These are phyloP conservation scores for Callosobruchus maculatus DNA, from an alignment of 2,888 invertebrate species.

Conservation along the genomic window DNA sequence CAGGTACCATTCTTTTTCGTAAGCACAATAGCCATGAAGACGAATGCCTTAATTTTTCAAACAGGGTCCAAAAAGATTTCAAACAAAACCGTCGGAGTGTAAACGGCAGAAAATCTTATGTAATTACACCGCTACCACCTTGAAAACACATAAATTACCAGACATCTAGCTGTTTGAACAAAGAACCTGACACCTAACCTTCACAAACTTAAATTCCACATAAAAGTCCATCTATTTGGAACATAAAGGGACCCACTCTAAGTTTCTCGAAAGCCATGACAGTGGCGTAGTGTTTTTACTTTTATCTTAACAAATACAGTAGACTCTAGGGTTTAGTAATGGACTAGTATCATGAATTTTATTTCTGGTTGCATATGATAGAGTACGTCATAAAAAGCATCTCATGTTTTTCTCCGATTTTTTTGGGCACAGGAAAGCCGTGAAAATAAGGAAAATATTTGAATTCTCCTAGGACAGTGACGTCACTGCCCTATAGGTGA, in stretches of 20 bases:
- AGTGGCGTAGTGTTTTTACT: not conserved
- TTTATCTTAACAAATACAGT: not conserved
- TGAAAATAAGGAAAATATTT: too few species aligned
- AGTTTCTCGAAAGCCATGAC: not conserved
- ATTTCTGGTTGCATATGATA: too few species aligned
- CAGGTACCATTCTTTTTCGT: not conserved
- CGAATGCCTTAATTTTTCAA: not conserved
- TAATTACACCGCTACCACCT: not conserved
- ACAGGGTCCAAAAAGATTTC: not conserved
- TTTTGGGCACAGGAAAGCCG: too few species aligned
- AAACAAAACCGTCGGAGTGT: not conserved
- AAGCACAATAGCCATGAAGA: not conserved
- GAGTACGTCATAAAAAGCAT: too few species aligned
- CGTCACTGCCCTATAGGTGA: too few species aligned
- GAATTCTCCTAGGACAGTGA: too few species aligned
- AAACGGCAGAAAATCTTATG: not conserved
- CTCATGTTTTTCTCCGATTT: too few species aligned
- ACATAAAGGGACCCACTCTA: not conserved
- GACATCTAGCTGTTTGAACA: not conserved
- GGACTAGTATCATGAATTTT: too few species aligned
- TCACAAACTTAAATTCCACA: not conserved
- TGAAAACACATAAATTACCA: not conserved
- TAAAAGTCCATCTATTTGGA: not conserved
- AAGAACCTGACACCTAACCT: not conserved
- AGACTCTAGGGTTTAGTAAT: too few species aligned